phyloP scores from a whole-genome alignment of 2,797 vertebrate species.

The Epinephelus coioides region DNA sequence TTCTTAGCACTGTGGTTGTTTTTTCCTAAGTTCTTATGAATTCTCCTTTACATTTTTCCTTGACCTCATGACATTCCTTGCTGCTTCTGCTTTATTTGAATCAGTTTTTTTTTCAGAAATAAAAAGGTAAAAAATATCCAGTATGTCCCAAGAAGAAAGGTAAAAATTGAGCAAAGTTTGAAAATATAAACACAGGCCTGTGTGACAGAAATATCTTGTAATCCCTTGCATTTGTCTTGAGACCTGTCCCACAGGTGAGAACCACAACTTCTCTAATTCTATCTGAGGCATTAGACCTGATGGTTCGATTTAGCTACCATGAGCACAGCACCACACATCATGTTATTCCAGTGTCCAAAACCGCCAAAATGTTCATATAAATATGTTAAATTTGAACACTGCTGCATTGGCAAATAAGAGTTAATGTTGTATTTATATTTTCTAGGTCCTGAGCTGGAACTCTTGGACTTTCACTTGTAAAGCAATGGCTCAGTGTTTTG shows the following conservation, averaged over 20 bases:
- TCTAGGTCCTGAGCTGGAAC: background rate
- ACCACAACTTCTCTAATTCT: background rate
- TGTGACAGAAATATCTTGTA: background rate
- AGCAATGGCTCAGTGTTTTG: background rate
- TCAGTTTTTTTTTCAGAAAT: background rate
- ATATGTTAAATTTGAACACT: background rate
- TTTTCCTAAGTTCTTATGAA: no score
- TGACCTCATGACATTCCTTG: no score
- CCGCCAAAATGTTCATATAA: background rate
- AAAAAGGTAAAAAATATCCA: background rate
- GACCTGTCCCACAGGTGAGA: background rate
- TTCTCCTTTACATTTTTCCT: no score
- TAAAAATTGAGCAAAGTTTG: no score
- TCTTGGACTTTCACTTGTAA: background rate
- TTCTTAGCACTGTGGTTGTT: no score
- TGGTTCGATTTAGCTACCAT: constrained; percentile 2
- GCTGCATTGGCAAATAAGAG: background rate
- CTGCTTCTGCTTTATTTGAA: background rate
- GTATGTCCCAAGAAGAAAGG: background rate
- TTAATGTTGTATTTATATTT: background rate
- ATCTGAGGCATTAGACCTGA: constrained; percentile 5
- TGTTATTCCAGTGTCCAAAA: background rate
- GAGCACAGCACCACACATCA: background rate
- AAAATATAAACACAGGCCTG: background rate
- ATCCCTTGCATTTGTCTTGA: background rate